Evolutionary conservation across 2,113 vertebrate genomes (phyloP), one percentile per base, ranked within the genome.

Genomic region (Trichechus manatus): DNA sequence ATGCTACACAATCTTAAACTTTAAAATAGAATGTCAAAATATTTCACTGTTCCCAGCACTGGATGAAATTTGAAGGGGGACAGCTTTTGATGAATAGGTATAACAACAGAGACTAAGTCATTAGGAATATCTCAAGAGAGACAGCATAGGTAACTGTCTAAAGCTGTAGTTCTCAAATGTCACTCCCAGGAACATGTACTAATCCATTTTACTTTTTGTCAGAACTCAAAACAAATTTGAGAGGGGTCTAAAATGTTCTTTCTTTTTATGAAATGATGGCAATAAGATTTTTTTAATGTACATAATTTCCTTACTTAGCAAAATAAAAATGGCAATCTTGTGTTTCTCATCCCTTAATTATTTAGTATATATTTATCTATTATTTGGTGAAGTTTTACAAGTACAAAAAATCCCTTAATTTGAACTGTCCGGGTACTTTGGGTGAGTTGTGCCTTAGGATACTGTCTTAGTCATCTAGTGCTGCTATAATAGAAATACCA

Each of bases 21-120:
- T 84, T 59, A 68, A 81, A 61, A 9, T 39, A 33, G 61, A 86
- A 96, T 59, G 14, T 68, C 74, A 64, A 85, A 93, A 89, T 68
- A 29, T 4, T 63, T 53, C n/a, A 33, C 63, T 66, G 31, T 75
- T 66, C 33, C 33, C 68, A 63, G 77, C 17, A 81, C 22, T 68
- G 68, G 13, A 68, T 50, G 56, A 80, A 80, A 88, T 14, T 56
- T 68, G 33, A 77, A 56, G 33, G 56, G 17, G n/a, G 27, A 1
- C 22, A 27, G 87, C 70, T n/a, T 47, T 47, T 64, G 56, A 83
- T 27, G n/a, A 79, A 70, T 47, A 39, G 85, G 36, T 25, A 53
- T 50, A 91, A 87, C 83, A 83, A 4, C 22, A 68, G 33, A 68
- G 33, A 61, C 22, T 78, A 63, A 89, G 23, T 59, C 15, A 47